These are phyloP conservation scores for Neogale vison DNA, from an alignment of 2,113 vertebrate species.

Conservation along the genomic window DNA sequence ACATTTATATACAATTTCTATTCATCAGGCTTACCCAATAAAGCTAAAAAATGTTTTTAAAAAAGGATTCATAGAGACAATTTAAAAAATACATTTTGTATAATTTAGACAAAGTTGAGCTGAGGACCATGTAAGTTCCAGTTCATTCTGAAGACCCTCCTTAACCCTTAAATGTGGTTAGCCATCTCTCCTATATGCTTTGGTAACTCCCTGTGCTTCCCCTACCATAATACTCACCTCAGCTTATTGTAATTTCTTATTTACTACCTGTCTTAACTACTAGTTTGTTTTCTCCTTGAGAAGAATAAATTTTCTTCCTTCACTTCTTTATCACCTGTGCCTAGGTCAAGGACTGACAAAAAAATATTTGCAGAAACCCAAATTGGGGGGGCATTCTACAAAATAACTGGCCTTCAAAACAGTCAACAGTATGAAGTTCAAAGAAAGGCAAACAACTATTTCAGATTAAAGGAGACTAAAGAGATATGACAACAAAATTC, in stretches of 20 bases:
- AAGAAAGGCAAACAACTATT: conserved; percentile 6
- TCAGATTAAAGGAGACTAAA: conserved; percentile 19
- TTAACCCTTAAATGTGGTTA: neutral
- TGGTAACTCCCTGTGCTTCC: neutral
- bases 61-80: neutral
- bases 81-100: neutral
- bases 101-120: neutral
- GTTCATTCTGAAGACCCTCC: neutral
- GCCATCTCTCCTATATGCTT: neutral
- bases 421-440: neutral
- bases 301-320: neutral
- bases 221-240: neutral
- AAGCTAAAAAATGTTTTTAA: neutral
- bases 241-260: neutral
- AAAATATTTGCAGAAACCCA: neutral
- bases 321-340: neutral
- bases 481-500: neutral
- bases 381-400: neutral
- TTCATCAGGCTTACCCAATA: neutral
- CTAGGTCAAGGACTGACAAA: neutral
- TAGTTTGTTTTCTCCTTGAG: conserved; percentile 8
- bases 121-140: neutral
- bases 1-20: neutral
- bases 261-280: neutral
- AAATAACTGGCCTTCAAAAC: neutral